phyloP scores from a whole-genome alignment of 1,140 invertebrate genomes.

The Brachystomella parvula region DNA sequence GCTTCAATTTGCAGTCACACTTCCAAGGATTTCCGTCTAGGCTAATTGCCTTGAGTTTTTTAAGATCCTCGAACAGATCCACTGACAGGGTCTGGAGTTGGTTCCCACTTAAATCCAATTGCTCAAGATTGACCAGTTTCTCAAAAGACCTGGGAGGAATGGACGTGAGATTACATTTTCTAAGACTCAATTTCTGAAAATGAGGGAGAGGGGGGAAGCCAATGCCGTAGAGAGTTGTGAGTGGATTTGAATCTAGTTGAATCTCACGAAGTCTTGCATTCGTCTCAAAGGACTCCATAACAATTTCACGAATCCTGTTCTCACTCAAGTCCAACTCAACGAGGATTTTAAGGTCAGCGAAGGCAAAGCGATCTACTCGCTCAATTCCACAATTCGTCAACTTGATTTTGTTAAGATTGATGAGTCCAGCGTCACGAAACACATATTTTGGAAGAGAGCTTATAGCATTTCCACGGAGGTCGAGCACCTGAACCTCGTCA shows the following conservation, averaged over 20 bases:
- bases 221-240: slow-evolving; percentile 52
- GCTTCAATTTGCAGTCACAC: slow-evolving; percentile 74
- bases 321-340: slow-evolving; percentile 75
- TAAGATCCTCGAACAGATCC: slow-evolving; percentile 57
- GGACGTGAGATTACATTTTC: slow-evolving; percentile 61
- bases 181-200: slow-evolving; percentile 62
- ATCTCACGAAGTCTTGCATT: slow-evolving; percentile 62
- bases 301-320: slow-evolving; percentile 58
- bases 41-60: slow-evolving; percentile 63
- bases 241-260: slow-evolving; percentile 60
- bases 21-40: slow-evolving; percentile 80
- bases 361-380: slow-evolving; percentile 69
- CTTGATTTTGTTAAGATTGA: slow-evolving; percentile 76
- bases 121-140: slow-evolving; percentile 57
- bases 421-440: slow-evolving; percentile 65
- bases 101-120: slow-evolving; percentile 61
- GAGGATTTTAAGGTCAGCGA: slow-evolving; percentile 74
- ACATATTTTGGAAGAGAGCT: slow-evolving; percentile 65
- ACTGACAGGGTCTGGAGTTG: slow-evolving; percentile 56
- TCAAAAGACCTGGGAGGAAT: slow-evolving; percentile 64
- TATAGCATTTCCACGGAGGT: slow-evolving; percentile 70
- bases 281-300: slow-evolving; percentile 61
- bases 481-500: slow-evolving; percentile 74
- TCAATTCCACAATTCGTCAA: slow-evolving; percentile 62
- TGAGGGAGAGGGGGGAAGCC: slow-evolving; percentile 65